phyloP scores from a whole-genome alignment of 1,140 invertebrate species.

The Formica selysi region DNA sequence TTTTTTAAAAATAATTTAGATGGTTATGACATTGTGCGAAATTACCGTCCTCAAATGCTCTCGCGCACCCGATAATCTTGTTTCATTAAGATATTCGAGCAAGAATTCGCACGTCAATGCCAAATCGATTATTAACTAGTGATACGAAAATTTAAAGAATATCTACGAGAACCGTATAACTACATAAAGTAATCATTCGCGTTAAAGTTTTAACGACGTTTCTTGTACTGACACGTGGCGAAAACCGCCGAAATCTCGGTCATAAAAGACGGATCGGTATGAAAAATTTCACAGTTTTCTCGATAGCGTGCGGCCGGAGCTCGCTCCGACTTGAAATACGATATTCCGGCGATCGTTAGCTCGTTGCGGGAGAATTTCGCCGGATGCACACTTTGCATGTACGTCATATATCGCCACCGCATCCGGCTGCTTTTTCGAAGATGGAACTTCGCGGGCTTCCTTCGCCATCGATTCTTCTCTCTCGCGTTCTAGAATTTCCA shows the following conservation, averaged over 20 bases:
- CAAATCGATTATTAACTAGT: background rate
- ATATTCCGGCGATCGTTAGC: conserved; percentile 63
- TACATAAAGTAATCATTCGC: conserved; percentile 20
- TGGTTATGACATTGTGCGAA: background rate
- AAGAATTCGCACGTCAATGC: background rate
- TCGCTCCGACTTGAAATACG: conserved; percentile 57
- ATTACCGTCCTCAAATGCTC: background rate
- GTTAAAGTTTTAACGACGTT: background rate
- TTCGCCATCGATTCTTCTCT: conserved; percentile 18
- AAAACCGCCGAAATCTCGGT: conserved; percentile 48
- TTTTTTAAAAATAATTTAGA: background rate
- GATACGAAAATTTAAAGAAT: conserved; percentile 19
- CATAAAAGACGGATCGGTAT: conserved; percentile 6
- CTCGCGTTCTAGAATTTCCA: background rate
- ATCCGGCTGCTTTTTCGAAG: conserved; percentile 38
- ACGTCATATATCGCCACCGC: conserved; percentile 60
- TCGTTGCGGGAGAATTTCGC: conserved; percentile 55
- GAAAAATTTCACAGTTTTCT: conserved; percentile 68
- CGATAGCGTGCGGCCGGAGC: conserved; percentile 47
- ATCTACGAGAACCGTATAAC: background rate
- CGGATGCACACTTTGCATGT: conserved; percentile 59
- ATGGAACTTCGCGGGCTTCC: conserved; percentile 41
- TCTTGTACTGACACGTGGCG: conserved; percentile 35
- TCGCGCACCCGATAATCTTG: background rate
- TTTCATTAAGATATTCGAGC: background rate